phyloP scores from a whole-genome alignment of 2,888 invertebrate species.

The Cephus spinipes region DNA sequence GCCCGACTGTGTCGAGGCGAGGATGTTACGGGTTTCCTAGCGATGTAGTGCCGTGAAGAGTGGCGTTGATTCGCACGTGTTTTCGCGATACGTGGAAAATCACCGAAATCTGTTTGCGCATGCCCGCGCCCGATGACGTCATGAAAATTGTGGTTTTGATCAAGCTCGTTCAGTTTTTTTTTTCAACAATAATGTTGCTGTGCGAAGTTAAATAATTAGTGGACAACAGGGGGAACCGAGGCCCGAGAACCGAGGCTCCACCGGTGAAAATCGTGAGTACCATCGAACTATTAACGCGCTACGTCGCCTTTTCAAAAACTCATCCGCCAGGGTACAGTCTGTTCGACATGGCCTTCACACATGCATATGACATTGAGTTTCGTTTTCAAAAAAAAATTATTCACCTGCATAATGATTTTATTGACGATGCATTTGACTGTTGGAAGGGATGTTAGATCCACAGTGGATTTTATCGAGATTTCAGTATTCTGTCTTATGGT shows the following conservation, averaged over 20 bases:
- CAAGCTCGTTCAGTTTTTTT: conserved; percentile 40
- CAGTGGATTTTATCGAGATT: no score
- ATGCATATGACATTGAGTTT: conserved; percentile 36
- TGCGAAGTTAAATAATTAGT: conserved; percentile 50
- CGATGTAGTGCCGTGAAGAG: conserved; percentile 42
- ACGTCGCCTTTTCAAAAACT: conserved; percentile 34
- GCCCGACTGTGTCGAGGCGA: conserved; percentile 44
- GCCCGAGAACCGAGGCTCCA: conserved; percentile 35
- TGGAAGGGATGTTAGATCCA: no score
- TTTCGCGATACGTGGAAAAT: conserved; percentile 61
- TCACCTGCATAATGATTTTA: neutral
- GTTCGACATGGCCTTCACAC: conserved; percentile 49
- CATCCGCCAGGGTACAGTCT: conserved; percentile 39
- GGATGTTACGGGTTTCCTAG: conserved; percentile 49
- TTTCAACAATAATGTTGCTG: conserved; percentile 45
- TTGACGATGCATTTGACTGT: neutral
- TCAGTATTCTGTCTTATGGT: no score
- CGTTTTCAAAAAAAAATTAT: conserved; percentile 24
- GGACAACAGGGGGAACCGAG: conserved; percentile 21
- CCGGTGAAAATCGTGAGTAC: conserved; percentile 51
- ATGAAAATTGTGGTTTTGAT: conserved; percentile 64
- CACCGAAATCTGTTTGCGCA: conserved; percentile 65
- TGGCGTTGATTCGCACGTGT: conserved; percentile 19
- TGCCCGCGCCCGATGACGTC: conserved; percentile 64
- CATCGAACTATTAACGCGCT: conserved; percentile 30